Conservation (phyloP, 2,888 invertebrate genomes). For the Galerucella calmariensis region DNA sequence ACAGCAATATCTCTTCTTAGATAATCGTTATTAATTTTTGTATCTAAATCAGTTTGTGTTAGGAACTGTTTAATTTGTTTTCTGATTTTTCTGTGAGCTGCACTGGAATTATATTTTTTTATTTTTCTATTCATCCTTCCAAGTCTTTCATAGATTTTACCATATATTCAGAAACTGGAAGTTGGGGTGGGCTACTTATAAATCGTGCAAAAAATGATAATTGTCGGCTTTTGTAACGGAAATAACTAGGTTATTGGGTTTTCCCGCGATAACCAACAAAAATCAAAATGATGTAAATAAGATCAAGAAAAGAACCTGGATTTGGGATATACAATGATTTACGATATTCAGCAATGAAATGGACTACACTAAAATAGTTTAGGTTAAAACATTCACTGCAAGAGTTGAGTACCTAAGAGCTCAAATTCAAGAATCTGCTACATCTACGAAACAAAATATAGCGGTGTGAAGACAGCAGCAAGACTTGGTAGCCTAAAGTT, state of each 20-base stretch:
- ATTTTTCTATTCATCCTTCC: too few species aligned
- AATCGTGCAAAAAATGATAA: not conserved
- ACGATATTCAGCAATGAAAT: not conserved
- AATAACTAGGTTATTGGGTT: not conserved
- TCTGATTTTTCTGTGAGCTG: not conserved
- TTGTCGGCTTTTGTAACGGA: not conserved
- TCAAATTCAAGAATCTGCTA: too few species aligned
- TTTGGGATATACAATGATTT: not conserved
- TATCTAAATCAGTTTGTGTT: conserved; percentile 4
- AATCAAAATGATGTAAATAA: not conserved
- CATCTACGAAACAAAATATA: too few species aligned
- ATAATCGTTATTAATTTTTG: not conserved
- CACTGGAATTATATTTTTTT: too few species aligned
- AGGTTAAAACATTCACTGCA: too few species aligned
- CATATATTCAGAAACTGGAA: not conserved
- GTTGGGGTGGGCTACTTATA: not conserved
- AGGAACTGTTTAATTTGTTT: conserved; percentile 1
- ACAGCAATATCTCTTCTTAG: not conserved
- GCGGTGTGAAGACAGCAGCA: too few species aligned
- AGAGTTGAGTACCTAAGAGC: too few species aligned
- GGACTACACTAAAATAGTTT: not conserved
- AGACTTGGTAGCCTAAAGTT: too few species aligned
- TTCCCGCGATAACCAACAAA: conserved; percentile 4
- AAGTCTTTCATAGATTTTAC: not conserved
- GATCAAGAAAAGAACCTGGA: not conserved